Percentiles rank a stretch among this genome's conserved stretches.
Evolutionary conservation across 2,888 invertebrate genomes (phyloP).

Genomic region (Zhuqinia jingwanae): DNA sequence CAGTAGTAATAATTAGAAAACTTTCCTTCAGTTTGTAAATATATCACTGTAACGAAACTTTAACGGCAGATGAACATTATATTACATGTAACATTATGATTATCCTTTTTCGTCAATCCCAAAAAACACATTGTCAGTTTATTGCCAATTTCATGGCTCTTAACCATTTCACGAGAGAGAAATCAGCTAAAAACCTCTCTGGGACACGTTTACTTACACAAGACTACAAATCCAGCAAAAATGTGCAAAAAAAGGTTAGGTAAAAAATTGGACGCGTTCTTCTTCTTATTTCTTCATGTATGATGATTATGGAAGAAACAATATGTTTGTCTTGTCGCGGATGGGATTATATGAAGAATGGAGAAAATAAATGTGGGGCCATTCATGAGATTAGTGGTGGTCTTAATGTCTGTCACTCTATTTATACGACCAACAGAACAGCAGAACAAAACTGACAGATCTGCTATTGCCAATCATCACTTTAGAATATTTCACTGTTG

Average conservation of each 20-base stretch:
- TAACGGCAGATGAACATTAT: slow-evolving; percentile 19
- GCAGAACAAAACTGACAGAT: slow-evolving; percentile 25
- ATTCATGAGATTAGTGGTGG: too few relatives aligned
- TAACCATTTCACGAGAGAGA: slow-evolving; percentile 24
- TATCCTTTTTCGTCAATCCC: slow-evolving; percentile 60
- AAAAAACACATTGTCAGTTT: slow-evolving; percentile 53
- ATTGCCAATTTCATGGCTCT: slow-evolving; percentile 64
- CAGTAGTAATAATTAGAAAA: too few relatives aligned
- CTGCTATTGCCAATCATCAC: slow-evolving; percentile 22
- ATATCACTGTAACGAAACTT: background rate
- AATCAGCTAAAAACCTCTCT: slow-evolving; percentile 40
- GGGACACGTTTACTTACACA: slow-evolving; percentile 33
- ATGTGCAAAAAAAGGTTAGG: background rate
- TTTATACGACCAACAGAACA: too few relatives aligned
- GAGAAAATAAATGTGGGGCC: background rate
- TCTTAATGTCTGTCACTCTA: too few relatives aligned
- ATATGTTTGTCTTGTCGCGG: background rate
- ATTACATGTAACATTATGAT: slow-evolving; percentile 36
- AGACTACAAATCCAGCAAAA: background rate
- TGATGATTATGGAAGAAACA: background rate
- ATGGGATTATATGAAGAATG: background rate
- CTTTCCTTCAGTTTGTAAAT: too few relatives aligned
- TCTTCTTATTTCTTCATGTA: background rate
- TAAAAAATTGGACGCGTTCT: background rate
- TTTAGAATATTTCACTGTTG: background rate